Conservation (phyloP, 2,797 vertebrate species). For the Sandelia bainsii region DNA sequence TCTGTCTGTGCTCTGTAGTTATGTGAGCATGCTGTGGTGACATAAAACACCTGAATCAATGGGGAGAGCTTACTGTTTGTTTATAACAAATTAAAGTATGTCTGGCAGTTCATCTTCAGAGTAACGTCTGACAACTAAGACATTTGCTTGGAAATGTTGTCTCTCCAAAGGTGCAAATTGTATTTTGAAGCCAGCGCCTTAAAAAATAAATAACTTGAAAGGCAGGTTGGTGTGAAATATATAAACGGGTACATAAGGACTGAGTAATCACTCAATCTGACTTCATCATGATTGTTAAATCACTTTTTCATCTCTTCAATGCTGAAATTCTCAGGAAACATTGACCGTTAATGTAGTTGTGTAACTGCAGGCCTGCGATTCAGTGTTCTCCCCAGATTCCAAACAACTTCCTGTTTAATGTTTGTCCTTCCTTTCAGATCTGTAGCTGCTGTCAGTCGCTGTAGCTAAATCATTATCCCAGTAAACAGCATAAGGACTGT, state of each 20-base stretch:
- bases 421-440: constrained; percentile 73
- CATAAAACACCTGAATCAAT: constrained; percentile 6
- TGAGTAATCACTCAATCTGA: constrained; percentile 33
- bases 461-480: constrained; percentile 62
- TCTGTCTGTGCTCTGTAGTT: background rate
- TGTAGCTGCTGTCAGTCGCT: constrained; percentile 42
- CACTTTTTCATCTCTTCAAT: constrained; percentile 25
- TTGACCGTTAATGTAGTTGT: constrained; percentile 4
- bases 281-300: constrained; percentile 7
- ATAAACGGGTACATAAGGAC: constrained; percentile 16
- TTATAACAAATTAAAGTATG: constrained; percentile 35
- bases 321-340: constrained; percentile 12
- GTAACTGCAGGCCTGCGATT: constrained; percentile 23
- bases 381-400: constrained; percentile 50
- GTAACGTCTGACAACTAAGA: constrained; percentile 17
- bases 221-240: constrained; percentile 11
- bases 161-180: constrained; percentile 47
- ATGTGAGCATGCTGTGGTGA: background rate
- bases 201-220: constrained; percentile 19
- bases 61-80: constrained; percentile 12
- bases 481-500: constrained; percentile 69
- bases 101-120: constrained; percentile 22
- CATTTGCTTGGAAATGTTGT: constrained; percentile 12
- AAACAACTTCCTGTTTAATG: constrained; percentile 79
- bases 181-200: constrained; percentile 37